Conservation (phyloP, 2,888 invertebrate genomes). For the Morpho deidamia region DNA sequence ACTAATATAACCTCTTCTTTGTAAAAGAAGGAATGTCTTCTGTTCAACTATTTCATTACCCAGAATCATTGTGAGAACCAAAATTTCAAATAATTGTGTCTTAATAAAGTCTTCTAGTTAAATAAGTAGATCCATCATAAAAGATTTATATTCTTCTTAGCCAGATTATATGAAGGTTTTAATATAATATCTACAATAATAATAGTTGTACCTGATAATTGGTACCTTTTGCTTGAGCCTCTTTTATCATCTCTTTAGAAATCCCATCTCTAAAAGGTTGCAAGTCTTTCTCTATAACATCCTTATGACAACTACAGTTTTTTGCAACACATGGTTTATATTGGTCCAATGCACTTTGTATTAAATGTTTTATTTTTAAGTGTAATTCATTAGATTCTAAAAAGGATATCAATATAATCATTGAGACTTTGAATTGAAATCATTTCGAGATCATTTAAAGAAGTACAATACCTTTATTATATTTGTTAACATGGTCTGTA, state of each 20-base stretch:
- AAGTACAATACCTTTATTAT: conserved; percentile 28
- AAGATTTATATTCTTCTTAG: no score
- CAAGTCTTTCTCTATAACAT: conserved; percentile 84
- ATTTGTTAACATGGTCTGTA: conserved; percentile 25
- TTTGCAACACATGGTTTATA: conserved; percentile 76
- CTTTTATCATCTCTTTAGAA: conserved; percentile 79
- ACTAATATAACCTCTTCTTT: no score
- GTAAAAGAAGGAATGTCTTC: no score
- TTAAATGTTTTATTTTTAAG: conserved; percentile 52
- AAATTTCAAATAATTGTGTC: no score
- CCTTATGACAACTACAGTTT: conserved; percentile 81
- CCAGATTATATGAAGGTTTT: no score
- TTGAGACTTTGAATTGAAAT: background rate
- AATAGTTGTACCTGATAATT: conserved; percentile 56
- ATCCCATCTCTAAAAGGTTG: conserved; percentile 85
- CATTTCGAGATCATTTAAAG: background rate
- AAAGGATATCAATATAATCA: conserved; percentile 27
- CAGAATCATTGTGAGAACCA: no score
- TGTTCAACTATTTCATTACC: background rate
- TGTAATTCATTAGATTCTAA: conserved; percentile 69
- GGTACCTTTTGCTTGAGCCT: conserved; percentile 65
- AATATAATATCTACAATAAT: background rate
- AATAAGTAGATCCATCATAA: no score
- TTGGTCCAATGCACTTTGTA: conserved; percentile 66
- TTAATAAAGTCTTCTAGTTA: no score